Percentiles rank a stretch among this genome's conserved stretches.
phyloP scores from a whole-genome alignment of 2,113 vertebrate genomes.

The Ctenodactylus gundi region DNA sequence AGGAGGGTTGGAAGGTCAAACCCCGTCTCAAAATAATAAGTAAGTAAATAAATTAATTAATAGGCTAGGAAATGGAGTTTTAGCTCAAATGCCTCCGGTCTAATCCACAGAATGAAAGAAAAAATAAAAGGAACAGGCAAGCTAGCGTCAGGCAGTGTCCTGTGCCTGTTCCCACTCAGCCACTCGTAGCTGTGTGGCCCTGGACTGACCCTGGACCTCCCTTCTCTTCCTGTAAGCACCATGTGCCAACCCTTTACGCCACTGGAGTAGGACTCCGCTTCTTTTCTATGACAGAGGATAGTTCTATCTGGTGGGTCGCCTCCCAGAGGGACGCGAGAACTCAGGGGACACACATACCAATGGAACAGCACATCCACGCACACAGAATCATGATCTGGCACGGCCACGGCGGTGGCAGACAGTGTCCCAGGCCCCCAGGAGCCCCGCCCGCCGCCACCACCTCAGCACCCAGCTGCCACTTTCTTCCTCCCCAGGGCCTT shows the following conservation, averaged over 20 bases:
- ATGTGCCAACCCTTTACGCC: too few species aligned
- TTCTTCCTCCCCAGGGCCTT: not conserved
- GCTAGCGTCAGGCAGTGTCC: too few species aligned
- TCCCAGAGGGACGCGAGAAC: not conserved
- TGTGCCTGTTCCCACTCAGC: not conserved
- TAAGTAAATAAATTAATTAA: not conserved
- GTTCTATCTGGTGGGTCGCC: too few species aligned
- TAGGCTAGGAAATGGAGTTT: not conserved
- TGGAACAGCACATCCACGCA: not conserved
- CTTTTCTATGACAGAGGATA: too few species aligned
- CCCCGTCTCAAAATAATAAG: not conserved
- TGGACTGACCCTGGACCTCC: not conserved
- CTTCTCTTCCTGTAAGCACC: not conserved
- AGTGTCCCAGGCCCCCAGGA: not conserved
- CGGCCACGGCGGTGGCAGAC: fast-evolving
- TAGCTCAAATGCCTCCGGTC: not conserved
- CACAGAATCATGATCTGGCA: not conserved
- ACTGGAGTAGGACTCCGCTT: too few species aligned
- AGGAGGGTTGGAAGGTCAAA: not conserved
- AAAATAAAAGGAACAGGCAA: not conserved
- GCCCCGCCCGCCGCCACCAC: not conserved
- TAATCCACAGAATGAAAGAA: not conserved
- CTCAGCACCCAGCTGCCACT: too few species aligned
- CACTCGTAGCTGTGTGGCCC: not conserved
- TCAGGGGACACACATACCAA: too few species aligned